Percentiles rank a stretch among this genome's conserved stretches.
Evolutionary conservation across 1,140 invertebrate genomes (phyloP).

Genomic region (Papilio glaucus): DNA sequence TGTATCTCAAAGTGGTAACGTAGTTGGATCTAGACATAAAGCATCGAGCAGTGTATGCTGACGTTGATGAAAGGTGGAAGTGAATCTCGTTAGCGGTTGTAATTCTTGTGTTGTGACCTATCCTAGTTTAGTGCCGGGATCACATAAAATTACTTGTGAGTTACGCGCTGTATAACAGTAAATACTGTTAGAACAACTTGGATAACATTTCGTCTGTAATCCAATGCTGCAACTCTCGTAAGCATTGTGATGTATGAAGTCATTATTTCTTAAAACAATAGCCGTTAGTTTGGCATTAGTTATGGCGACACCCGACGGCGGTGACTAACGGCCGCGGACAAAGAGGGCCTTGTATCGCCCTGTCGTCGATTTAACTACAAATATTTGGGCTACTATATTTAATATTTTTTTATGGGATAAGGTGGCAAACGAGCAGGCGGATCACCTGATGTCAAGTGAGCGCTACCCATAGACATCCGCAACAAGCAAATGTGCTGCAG

Average conservation of each 20-base stretch:
- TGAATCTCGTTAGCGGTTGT: no score
- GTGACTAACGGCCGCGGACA: not conserved
- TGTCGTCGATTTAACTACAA: not conserved
- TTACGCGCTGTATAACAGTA: not conserved
- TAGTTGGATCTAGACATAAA: no score
- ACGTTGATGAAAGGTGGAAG: no score
- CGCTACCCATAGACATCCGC: no score
- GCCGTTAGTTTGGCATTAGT: constrained; percentile 7
- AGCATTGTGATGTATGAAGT: not conserved
- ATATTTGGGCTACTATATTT: not conserved
- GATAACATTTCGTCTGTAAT: not conserved
- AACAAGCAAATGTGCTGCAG: no score
- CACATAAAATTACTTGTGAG: not conserved
- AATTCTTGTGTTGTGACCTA: no score
- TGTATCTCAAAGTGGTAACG: no score
- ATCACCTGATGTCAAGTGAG: no score
- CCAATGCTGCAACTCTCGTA: not conserved
- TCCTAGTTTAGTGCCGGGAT: not conserved
- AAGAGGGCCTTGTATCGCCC: not conserved
- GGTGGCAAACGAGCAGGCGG: no score
- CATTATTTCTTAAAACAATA: constrained; percentile 12
- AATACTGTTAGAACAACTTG: not conserved
- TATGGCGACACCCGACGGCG: not conserved
- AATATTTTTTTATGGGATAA: no score
- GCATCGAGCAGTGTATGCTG: no score